phyloP scores from a whole-genome alignment of 2,888 invertebrate genomes.

The Hydrotaea diabolus region DNA sequence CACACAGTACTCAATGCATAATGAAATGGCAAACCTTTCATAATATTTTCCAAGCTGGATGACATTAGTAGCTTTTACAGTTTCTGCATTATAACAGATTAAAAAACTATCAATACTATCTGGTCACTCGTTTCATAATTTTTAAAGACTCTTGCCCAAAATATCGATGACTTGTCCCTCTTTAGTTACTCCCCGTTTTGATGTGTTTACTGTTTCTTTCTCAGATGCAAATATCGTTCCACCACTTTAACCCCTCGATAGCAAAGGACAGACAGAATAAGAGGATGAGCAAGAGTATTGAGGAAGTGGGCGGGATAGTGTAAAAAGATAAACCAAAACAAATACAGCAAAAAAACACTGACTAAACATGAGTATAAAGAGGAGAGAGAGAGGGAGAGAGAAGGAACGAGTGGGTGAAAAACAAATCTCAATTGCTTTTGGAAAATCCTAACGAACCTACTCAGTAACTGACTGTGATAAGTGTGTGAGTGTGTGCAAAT shows the following conservation, averaged over 20 bases:
- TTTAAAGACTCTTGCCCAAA: too few species aligned
- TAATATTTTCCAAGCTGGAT: too few species aligned
- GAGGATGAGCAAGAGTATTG: too few species aligned
- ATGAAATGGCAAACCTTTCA: too few species aligned
- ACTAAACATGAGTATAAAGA: neutral
- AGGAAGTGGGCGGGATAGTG: neutral
- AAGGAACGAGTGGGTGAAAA: neutral
- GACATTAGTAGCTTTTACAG: too few species aligned
- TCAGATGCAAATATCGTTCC: neutral
- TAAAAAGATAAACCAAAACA: conserved; percentile 7
- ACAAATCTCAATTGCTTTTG: neutral
- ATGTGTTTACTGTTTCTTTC: neutral
- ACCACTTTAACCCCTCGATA: neutral
- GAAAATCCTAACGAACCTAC: neutral
- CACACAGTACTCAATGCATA: too few species aligned
- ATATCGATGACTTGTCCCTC: too few species aligned
- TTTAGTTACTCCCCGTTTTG: neutral
- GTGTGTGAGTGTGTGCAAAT: neutral
- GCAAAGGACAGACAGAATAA: neutral
- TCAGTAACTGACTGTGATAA: neutral
- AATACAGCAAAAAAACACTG: neutral
- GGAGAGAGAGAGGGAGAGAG: too few species aligned
- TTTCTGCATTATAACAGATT: too few species aligned
- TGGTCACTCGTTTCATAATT: too few species aligned
- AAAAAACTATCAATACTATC: too few species aligned